Base-by-base conservation (phyloP, 2,797 vertebrate species). In the Epinephelus coioides region DNA sequence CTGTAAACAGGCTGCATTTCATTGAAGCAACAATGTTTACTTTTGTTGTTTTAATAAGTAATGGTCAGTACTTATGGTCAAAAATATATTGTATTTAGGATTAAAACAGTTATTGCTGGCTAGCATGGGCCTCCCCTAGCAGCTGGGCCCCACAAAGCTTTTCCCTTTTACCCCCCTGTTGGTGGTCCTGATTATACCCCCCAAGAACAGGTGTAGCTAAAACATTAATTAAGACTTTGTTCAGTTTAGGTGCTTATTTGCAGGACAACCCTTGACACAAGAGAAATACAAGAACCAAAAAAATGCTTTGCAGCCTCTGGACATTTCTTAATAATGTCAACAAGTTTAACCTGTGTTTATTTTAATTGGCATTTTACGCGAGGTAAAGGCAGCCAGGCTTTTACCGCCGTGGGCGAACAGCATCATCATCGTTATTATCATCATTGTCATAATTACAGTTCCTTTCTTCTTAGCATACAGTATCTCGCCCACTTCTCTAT, bases 371-470 rank as follows among this genome's bases (percentile, higher is more conserved):
- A n/a, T 74, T 53, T 69, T 72, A 23, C 19, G 19, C 9, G 13
- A 71, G 15, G 15, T 84, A 71, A 73, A 59, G 69, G 18, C 5
- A 0, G 18, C n/a, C 46, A 17, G 23, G 46, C 19, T 65, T 71
- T 56, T 44, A 44, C 46, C 30, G 61, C 60, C 0, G 3, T 47
- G 18, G 51, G 62, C 19, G 30, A 34, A 21, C n/a, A 69, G 17
- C 65, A 46, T 46, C 46, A 68, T 84, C 30, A 68, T 79, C 4
- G 57, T 74, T n/a, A 79, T 77, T n/a, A 79, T 77, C 64, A 60
- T 74, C 40, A 18, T 78, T 19, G 21, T 63, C 47, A 44, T 75
- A 53, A 78, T 78, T 77, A 66, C 12, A 51, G 13, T 21, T 53
- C 50, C 30, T 27, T 60, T 46, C 40, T 59, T 73, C 12, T 55